Conservation (phyloP, 2,888 invertebrate species). For the Cylloceria caligata region DNA sequence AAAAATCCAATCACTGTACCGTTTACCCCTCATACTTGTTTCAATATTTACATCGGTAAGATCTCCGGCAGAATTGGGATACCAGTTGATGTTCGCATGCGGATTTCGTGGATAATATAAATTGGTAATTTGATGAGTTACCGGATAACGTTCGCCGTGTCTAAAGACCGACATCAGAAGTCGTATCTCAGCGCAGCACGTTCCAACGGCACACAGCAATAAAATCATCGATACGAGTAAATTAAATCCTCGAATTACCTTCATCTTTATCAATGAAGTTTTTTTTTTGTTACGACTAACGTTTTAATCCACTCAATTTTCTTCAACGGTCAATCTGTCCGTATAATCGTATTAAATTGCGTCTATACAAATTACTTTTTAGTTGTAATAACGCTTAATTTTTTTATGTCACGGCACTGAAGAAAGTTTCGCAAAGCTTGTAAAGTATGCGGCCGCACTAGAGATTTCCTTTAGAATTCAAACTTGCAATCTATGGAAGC, state of each 20-base stretch:
- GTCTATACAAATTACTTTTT: no score
- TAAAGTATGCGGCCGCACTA: no score
- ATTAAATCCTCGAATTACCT: constrained; percentile 2
- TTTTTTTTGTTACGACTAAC: no score
- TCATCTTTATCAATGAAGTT: constrained; percentile 18
- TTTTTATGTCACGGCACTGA: no score
- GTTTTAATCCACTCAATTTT: neutral
- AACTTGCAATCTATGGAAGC: no score
- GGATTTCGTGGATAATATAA: constrained; percentile 53
- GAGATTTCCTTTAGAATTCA: no score
- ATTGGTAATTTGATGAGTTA: neutral
- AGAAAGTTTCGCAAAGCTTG: no score
- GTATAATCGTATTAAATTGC: no score
- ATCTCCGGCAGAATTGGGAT: constrained; percentile 37
- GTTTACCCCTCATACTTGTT: neutral
- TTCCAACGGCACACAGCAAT: neutral
- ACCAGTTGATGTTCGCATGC: constrained; percentile 47
- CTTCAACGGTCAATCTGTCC: neutral
- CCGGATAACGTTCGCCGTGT: constrained; percentile 58
- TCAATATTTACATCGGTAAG: constrained; percentile 49
- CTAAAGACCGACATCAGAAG: constrained; percentile 51
- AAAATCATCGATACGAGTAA: constrained; percentile 11
- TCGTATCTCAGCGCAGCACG: constrained; percentile 36
- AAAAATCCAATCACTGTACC: neutral
- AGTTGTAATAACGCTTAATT: no score